Evolutionary conservation across 2,113 vertebrate species (phyloP), one percentile per base, ranked within the genome.

Genomic region (Acanthochromis polyacanthus): DNA sequence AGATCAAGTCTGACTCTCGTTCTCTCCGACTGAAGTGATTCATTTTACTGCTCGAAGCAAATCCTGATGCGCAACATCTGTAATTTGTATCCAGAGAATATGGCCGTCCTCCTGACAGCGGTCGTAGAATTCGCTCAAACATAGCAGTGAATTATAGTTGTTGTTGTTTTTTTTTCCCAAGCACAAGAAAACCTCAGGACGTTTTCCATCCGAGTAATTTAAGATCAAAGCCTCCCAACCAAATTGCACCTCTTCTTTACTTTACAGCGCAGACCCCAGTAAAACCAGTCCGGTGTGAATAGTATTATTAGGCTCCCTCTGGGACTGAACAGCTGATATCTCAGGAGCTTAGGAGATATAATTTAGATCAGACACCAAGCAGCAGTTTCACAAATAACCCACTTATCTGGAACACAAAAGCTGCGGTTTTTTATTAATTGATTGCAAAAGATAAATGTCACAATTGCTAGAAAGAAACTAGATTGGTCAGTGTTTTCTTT

Each of bases 1-100:
- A 88, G 80, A 75, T 87, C 78, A 84, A 22, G 78, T 80, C 53
- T 62, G 67, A 81, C 67, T 74, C 46, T 20, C 11, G 0, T 25
- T 69, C 43, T 38, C n/a, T n/a, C 10, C 32, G 46, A 51, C 40
- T 60, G 30, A 53, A 75, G 23, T 9, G 17, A 61, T 69, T 38
- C 23, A 19, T 63, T 56, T 69, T 11, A 51, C 36, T 36, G 1
- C 36, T 78, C n/a, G n/a, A 38, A 61, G 45, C n/a, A 14, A 16
- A 50, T 57, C 71, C 52, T 73, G 5, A 32, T 15, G 0, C 4
- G 0, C 14, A 58, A 50, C 58, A 70, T 14, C 25, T 62, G 63
- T 79, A 38, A 62, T 62, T 48, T 51, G 19, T 50, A 46, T 62
- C 61, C 28, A 59, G 16, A 48, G 20, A 60, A 25, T 22, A 52